Evolutionary conservation across 2,113 vertebrate species (phyloP).

Genomic region (Rhynchomys soricoides): DNA sequence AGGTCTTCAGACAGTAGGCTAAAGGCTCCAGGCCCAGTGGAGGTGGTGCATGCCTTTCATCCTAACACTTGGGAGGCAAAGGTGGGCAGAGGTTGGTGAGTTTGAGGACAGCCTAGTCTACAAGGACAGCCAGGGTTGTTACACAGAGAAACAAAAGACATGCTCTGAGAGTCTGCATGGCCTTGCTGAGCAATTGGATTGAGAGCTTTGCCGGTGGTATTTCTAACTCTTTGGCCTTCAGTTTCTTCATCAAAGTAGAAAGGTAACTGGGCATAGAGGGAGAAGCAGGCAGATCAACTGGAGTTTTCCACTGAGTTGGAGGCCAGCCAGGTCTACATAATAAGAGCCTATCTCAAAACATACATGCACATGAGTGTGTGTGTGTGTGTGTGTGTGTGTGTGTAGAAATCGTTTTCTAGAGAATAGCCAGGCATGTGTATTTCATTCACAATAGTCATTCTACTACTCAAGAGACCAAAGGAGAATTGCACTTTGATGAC

Average conservation of each 20-base stretch:
- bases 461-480: background rate
- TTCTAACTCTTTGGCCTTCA: constrained; percentile 33
- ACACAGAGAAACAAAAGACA: background rate
- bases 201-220: background rate
- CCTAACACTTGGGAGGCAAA: background rate
- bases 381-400: no score
- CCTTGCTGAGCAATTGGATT: background rate
- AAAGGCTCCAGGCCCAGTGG: background rate
- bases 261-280: background rate
- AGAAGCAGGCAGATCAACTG: background rate
- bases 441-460: background rate
- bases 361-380: background rate
- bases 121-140: background rate
- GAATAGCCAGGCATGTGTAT: background rate
- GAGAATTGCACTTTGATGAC: background rate
- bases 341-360: background rate
- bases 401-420: background rate
- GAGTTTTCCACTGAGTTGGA: background rate
- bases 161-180: background rate
- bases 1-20: background rate
- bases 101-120: background rate
- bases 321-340: background rate
- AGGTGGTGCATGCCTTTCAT: background rate
- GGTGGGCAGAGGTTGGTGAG: background rate
- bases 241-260: constrained; percentile 41